Conservation (phyloP, 2,888 invertebrate genomes). For the Atrina japonica region DNA sequence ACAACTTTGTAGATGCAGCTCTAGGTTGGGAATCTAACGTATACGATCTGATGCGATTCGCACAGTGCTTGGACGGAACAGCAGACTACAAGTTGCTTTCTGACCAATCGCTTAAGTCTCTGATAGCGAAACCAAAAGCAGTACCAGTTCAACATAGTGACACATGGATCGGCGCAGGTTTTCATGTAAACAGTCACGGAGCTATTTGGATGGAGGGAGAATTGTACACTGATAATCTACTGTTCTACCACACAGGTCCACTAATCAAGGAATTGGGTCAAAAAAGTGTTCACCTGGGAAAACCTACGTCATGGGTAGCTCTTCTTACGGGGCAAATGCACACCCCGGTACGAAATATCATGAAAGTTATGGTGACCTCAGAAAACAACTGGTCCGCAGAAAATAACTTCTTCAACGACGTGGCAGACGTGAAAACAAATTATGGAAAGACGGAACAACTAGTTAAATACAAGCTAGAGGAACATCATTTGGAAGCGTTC, state of each 20-base stretch:
- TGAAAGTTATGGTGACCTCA: constrained; percentile 56
- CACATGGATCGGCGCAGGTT: constrained; percentile 67
- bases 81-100: constrained; percentile 58
- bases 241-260: constrained; percentile 65
- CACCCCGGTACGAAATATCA: constrained; percentile 60
- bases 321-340: constrained; percentile 64
- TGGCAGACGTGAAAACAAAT: constrained; percentile 64
- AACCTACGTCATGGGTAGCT: constrained; percentile 60
- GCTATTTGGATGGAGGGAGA: constrained; percentile 72
- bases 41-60: constrained; percentile 72
- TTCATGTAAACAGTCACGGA: constrained; percentile 62
- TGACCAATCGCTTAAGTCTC: constrained; percentile 54
- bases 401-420: constrained; percentile 62
- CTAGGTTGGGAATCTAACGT: constrained; percentile 76
- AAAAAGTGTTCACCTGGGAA: constrained; percentile 8
- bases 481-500: constrained; percentile 72
- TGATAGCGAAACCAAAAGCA: constrained; percentile 50
- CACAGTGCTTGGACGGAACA: constrained; percentile 64
- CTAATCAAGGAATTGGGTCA: constrained; percentile 28
- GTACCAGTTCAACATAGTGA: constrained; percentile 44
- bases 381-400: constrained; percentile 53
- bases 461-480: constrained; percentile 66
- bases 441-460: constrained; percentile 52
- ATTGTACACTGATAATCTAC: constrained; percentile 63
- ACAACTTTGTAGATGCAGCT: constrained; percentile 66